Evolutionary conservation across 2,113 vertebrate genomes (phyloP).

Genomic region (Chunga burmeisteri): DNA sequence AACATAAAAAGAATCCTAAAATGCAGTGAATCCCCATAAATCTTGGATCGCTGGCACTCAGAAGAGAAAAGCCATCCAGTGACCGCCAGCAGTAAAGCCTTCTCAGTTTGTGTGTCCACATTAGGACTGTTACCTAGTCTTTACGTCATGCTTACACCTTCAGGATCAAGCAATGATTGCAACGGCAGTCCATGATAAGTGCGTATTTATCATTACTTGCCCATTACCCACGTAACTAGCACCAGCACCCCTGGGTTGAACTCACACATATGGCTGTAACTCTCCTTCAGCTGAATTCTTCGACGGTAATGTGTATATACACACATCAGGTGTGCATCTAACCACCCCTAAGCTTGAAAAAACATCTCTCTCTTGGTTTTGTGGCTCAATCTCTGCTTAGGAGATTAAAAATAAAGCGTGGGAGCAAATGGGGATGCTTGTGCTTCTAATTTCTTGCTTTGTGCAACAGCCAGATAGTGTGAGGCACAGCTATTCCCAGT

Average conservation of each 20-base stretch:
- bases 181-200: neutral
- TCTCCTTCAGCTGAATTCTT: neutral
- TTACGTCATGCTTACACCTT: neutral
- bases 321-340: neutral
- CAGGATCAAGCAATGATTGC: neutral
- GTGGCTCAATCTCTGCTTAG: neutral
- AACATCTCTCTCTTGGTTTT: neutral
- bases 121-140: neutral
- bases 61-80: neutral
- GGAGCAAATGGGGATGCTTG: neutral
- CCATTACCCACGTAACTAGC: neutral
- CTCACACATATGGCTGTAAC: neutral
- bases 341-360: neutral
- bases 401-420: neutral
- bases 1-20: neutral
- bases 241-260: neutral
- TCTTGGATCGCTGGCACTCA: neutral
- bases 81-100: neutral
- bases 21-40: neutral
- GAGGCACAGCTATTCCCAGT: neutral
- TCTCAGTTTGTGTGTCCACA: neutral
- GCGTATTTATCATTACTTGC: neutral
- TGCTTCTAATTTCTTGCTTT: slow-evolving; percentile 26
- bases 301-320: neutral
- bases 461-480: neutral